Evolutionary conservation across 2,797 vertebrate species (phyloP), one percentile per base, ranked within the genome.

Genomic region (Danio tinwini): DNA sequence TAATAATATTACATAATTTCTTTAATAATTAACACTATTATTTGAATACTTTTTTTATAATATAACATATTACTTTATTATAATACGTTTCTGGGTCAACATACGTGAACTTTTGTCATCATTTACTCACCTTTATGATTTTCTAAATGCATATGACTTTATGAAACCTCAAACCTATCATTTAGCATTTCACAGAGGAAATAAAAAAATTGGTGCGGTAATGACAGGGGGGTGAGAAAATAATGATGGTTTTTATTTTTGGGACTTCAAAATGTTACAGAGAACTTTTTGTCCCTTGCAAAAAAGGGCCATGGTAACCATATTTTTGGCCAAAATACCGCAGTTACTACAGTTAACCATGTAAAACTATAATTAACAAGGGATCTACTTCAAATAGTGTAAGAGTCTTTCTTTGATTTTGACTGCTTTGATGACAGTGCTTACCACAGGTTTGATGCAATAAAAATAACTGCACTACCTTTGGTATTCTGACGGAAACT

Each of bases 331-430:
- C 2, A 19, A 71, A 71, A 40, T 19, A 53, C 37, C 50, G 53
- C 67, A 70, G 65, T 50, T 68, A 29, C 47, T 17, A 52, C 49
- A 69, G 37, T 70, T 55, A 53, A 53, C 68, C 68, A 53, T 55
- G n/a, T 55, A 19, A 17, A 70, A 53, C 67, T 70, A 13, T 70
- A 70, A 55, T 70, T 55, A 55, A 70, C 8, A 70, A 42, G 68
- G 50, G 68, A 55, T 52, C n/a, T 19, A 53, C 16, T 40, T 70
- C n/a, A 55, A 55, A 17, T 1, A 13, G 10, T 4, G 10, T 55
- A 19, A 42, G n/a, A 49, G 12, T 7, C 12, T 14, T 19, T 70
- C 49, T 55, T 70, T 55, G n/a, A 52, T 55, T 70, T 55, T 70
- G 50, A 52, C 50, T 21, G 13, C 37, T 42, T 55, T 71, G 68